phyloP scores from a whole-genome alignment of 1,140 invertebrate genomes.

The Leptonema lineaticorne region DNA sequence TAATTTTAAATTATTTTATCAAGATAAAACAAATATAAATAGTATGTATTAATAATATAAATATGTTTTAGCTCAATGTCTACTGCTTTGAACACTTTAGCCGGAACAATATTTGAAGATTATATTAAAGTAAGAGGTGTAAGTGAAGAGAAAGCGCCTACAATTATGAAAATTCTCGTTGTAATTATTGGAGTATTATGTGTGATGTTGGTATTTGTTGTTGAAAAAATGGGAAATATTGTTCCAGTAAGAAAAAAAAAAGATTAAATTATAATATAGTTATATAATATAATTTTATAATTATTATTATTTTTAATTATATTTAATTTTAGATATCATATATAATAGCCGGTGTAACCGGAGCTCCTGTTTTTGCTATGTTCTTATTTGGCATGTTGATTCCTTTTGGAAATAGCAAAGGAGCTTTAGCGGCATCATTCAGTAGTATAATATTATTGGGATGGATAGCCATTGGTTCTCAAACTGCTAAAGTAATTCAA shows the following conservation, averaged over 20 bases:
- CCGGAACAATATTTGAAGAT: slow-evolving; percentile 74
- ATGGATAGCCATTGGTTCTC: slow-evolving; percentile 60
- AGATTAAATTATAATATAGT: no score
- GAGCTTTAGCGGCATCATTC: slow-evolving; percentile 71
- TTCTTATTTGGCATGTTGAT: slow-evolving; percentile 75
- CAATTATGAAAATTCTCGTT: slow-evolving; percentile 61
- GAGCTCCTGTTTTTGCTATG: slow-evolving; percentile 72
- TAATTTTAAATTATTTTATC: slow-evolving; percentile 15
- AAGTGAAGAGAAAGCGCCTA: slow-evolving; percentile 53
- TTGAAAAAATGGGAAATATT: slow-evolving; percentile 59
- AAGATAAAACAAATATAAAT: not conserved
- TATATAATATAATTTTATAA: not conserved
- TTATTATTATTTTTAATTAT: not conserved
- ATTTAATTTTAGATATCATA: slow-evolving; percentile 45
- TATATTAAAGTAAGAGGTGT: slow-evolving; percentile 57
- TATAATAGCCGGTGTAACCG: slow-evolving; percentile 65
- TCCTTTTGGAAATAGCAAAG: slow-evolving; percentile 70
- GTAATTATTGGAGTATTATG: slow-evolving; percentile 57
- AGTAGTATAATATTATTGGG: slow-evolving; percentile 67
- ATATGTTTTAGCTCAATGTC: slow-evolving; percentile 60
- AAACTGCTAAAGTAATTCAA: not conserved
- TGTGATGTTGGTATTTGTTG: slow-evolving; percentile 57
- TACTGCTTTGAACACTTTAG: slow-evolving; percentile 77
- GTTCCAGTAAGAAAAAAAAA: slow-evolving; percentile 36
- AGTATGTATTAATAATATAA: not conserved